Evolutionary conservation across 2,888 invertebrate species (phyloP).

Genomic region (Tetragonisca angustula): DNA sequence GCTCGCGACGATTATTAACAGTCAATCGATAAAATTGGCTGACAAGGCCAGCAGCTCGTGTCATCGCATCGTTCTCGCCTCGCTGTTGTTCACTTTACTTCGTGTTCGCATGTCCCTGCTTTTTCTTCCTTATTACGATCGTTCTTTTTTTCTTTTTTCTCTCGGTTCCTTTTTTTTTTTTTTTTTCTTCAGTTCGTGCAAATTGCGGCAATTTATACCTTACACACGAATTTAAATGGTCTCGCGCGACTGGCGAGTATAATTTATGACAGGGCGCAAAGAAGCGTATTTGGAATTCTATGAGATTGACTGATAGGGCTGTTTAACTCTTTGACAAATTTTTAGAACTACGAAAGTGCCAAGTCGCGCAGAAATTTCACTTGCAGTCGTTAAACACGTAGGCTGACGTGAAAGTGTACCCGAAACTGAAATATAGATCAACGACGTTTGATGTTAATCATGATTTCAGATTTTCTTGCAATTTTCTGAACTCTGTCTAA

Average conservation of each 20-base stretch:
- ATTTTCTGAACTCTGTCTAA: no score
- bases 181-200: no score
- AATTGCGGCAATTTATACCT: not conserved
- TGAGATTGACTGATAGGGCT: not conserved
- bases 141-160: not conserved
- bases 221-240: constrained; percentile 13
- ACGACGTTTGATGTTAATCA: no score
- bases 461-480: no score
- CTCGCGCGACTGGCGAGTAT: not conserved
- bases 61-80: constrained; percentile 25
- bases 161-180: not conserved
- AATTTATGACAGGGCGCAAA: not conserved
- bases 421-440: no score
- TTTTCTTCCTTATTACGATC: not conserved
- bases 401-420: no score
- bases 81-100: not conserved
- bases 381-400: no score
- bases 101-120: not conserved
- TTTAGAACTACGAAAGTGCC: no score
- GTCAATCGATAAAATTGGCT: constrained; percentile 53
- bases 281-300: not conserved
- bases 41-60: constrained; percentile 45
- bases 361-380: no score
- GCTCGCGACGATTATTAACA: constrained; percentile 48
- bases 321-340: not conserved